Evolutionary conservation across 2,113 vertebrate genomes (phyloP).

Genomic region (Electrona antarctica): DNA sequence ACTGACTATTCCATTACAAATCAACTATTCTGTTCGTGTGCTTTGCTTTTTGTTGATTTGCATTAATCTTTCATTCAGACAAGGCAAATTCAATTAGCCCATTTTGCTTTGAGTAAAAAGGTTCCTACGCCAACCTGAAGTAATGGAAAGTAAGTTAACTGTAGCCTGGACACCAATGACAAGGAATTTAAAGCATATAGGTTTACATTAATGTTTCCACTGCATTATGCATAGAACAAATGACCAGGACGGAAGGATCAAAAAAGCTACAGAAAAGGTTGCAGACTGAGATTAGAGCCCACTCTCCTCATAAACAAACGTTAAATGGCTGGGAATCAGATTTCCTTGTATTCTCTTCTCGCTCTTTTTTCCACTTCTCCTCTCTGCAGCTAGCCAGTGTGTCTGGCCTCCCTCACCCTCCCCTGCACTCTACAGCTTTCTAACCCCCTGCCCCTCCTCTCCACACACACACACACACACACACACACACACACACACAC

Average conservation of each 20-base stretch:
- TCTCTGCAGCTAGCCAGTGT: constrained; percentile 76
- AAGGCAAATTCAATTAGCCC: constrained; percentile 33
- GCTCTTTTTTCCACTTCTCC: constrained; percentile 74
- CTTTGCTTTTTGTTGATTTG: constrained; percentile 1
- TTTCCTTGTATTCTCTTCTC: constrained; percentile 79
- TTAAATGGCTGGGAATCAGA: constrained; percentile 73
- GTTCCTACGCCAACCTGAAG: constrained; percentile 10
- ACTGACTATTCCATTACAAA: constrained; percentile 37
- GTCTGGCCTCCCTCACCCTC: constrained; percentile 75
- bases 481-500: too few species aligned
- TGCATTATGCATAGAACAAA: background rate
- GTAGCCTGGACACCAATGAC: background rate
- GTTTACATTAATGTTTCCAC: background rate
- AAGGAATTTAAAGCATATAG: background rate
- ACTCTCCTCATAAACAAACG: constrained; percentile 68
- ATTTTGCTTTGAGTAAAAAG: constrained; percentile 15
- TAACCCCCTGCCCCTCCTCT: constrained; percentile 68
- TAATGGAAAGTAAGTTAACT: constrained; percentile 7
- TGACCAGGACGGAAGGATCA: constrained; percentile 3
- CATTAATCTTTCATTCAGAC: constrained; percentile 17
- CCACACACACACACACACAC: constrained; percentile 37
- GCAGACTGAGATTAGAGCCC: constrained; percentile 54
- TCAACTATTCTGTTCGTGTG: constrained; percentile 37
- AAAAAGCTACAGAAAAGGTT: constrained; percentile 22
- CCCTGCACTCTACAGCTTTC: constrained; percentile 52